Percentiles rank a stretch among this genome's conserved stretches.
These are phyloP conservation scores for Oxytorus armatus DNA, from an alignment of 2,888 invertebrate species.

Conservation along the genomic window DNA sequence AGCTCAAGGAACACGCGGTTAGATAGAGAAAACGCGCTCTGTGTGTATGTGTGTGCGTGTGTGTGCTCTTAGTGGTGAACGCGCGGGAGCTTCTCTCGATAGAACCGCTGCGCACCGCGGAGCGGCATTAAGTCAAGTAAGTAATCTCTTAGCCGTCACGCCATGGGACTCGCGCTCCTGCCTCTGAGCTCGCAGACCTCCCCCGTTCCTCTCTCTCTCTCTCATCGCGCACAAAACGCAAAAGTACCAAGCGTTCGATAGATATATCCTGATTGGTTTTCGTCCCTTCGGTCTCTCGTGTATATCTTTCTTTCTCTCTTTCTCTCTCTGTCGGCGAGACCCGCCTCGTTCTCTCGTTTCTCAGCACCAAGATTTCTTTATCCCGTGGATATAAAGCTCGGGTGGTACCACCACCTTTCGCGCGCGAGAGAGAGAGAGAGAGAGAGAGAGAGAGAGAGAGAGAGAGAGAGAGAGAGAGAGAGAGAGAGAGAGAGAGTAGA, in stretches of 20 bases:
- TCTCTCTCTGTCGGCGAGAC: conserved; percentile 32
- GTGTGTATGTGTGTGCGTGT: no score
- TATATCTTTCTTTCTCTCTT: conserved; percentile 30
- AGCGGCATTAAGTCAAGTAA: conserved; percentile 80
- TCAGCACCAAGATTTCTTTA: conserved; percentile 63
- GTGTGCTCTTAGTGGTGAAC: conserved; percentile 14
- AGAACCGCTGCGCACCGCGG: conserved; percentile 61
- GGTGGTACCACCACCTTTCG: conserved; percentile 38
- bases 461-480: conserved; percentile 19
- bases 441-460: conserved; percentile 11
- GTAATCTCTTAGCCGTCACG: conserved; percentile 83
- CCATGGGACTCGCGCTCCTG: conserved; percentile 74
- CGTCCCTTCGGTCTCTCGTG: conserved; percentile 71
- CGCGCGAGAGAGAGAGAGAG: background rate
- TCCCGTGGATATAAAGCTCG: conserved; percentile 38
- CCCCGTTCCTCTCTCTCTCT: conserved; percentile 22
- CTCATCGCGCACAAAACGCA: conserved; percentile 27
- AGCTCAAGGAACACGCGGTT: background rate
- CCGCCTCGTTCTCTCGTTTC: conserved; percentile 48
- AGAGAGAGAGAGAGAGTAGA: conserved; percentile 9
- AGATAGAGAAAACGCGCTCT: conserved; percentile 32
- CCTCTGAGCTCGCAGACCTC: conserved; percentile 20
- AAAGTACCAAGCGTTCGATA: conserved; percentile 66
- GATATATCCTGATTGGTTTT: conserved; percentile 80
- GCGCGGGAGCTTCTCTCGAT: conserved; percentile 32